These are phyloP conservation scores for Drosophila meridionalis DNA, from an alignment of 2,888 invertebrate genomes.

Conservation along the genomic window DNA sequence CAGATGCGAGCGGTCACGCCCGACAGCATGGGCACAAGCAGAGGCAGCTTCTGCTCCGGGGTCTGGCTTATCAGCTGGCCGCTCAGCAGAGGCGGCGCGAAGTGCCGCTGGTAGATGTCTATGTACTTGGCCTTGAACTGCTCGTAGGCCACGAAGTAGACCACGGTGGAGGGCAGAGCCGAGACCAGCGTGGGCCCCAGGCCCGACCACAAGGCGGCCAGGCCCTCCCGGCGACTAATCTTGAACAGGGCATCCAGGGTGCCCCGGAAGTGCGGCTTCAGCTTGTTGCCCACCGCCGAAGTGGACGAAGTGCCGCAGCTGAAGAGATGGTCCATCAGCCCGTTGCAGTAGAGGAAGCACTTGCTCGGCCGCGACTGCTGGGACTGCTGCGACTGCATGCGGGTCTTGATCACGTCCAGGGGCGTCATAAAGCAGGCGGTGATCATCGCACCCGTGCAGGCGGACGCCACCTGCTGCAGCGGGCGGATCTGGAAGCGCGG, in stretches of 20 bases:
- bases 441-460: conserved; percentile 91
- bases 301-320: conserved; percentile 87
- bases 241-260: conserved; percentile 97
- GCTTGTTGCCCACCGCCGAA: conserved; percentile 8
- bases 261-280: conserved; percentile 89
- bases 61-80: too few relatives aligned
- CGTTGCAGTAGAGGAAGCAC: conserved; percentile 98
- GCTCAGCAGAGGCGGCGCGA: neutral
- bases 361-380: conserved; percentile 95
- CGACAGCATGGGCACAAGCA: conserved; percentile 92
- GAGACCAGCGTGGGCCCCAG: conserved; percentile 97
- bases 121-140: conserved; percentile 90
- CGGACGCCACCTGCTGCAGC: conserved; percentile 83
- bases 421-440: conserved; percentile 98
- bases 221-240: conserved; percentile 95
- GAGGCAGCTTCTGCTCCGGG: conserved; percentile 85
- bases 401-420: conserved; percentile 98
- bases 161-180: conserved; percentile 97
- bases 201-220: conserved; percentile 97
- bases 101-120: conserved; percentile 65
- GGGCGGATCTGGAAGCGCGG: conserved; percentile 88
- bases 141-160: conserved; percentile 99
- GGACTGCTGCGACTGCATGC: conserved; percentile 98
- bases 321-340: conserved; percentile 99
- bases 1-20: conserved; percentile 93